phyloP scores from a whole-genome alignment of 1,140 invertebrate genomes.

The Calephelis virginiensis region DNA sequence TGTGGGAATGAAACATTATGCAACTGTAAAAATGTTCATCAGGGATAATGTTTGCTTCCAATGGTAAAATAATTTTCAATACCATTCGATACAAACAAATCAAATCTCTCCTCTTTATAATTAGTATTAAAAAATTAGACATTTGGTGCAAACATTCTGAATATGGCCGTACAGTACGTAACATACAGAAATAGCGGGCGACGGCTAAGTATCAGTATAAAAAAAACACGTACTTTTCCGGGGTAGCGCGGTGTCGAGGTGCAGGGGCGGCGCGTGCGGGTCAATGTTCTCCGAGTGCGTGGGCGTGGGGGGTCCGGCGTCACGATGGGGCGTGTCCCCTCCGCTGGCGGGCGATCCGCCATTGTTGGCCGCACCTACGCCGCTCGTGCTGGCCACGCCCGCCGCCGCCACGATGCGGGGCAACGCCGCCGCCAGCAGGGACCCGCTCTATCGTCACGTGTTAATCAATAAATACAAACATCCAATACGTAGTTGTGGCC shows the following conservation, averaged over 20 bases:
- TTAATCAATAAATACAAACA: too few relatives aligned
- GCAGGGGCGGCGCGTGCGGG: conserved; percentile 63
- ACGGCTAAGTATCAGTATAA: not conserved
- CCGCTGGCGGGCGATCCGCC: conserved; percentile 39
- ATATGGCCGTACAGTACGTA: too few relatives aligned
- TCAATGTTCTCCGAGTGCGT: conserved; percentile 74
- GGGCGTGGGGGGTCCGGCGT: conserved; percentile 78
- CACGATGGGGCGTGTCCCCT: conserved; percentile 54
- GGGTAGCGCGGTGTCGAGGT: conserved; percentile 65
- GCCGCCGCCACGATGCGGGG: conserved; percentile 83
- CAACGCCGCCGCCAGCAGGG: conserved; percentile 82
- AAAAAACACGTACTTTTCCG: conserved; percentile 67
- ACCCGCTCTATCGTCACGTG: conserved; percentile 44
- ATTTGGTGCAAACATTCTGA: too few relatives aligned
- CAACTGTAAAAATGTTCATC: too few relatives aligned
- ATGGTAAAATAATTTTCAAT: too few relatives aligned
- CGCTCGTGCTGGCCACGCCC: conserved; percentile 38
- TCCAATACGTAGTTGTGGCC: too few relatives aligned
- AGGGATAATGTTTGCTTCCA: too few relatives aligned
- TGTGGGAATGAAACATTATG: too few relatives aligned
- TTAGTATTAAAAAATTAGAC: too few relatives aligned
- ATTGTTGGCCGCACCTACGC: conserved; percentile 26
- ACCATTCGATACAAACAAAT: too few relatives aligned
- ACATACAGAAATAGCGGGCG: not conserved
- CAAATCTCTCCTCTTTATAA: too few relatives aligned